A percentile compares a stretch with the other conserved stretches of the same genome.
Evolutionary conservation across 2,888 invertebrate genomes (phyloP).

Genomic region (Nomada flava): DNA sequence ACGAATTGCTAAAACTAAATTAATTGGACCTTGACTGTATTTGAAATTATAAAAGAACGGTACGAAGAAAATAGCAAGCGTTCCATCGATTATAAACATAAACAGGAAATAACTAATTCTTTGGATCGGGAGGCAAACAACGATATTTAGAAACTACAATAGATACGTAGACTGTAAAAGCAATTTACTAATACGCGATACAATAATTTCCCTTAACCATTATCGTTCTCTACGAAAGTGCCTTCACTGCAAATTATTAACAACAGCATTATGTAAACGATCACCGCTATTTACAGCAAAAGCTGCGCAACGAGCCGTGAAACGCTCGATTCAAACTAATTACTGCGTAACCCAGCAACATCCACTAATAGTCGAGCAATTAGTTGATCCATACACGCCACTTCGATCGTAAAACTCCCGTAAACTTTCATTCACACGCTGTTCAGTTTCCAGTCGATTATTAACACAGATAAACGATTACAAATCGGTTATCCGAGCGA

Average conservation of each 20-base stretch:
- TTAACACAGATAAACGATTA: constrained; percentile 73
- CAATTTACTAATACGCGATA: neutral
- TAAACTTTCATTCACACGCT: constrained; percentile 33
- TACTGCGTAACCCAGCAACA: neutral
- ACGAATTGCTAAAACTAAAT: no score
- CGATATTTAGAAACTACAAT: neutral
- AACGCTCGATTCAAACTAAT: constrained; percentile 15
- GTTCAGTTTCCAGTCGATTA: constrained; percentile 39
- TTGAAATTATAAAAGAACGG: no score
- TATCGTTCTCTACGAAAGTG: neutral
- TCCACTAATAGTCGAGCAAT: constrained; percentile 1
- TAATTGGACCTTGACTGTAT: no score
- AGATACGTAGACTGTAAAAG: neutral
- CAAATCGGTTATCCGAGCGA: constrained; percentile 55
- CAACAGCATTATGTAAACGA: constrained; percentile 16
- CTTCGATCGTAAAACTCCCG: constrained; percentile 26
- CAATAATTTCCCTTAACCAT: neutral
- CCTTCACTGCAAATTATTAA: constrained; percentile 12
- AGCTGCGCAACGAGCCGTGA: neutral
- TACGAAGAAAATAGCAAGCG: no score
- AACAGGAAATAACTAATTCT: no score
- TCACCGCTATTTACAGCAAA: constrained; percentile 7
- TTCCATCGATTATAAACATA: no score
- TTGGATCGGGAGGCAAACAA: no score
- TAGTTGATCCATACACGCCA: constrained; percentile 11